Evolutionary conservation across 92 coral and sea anemone species (phyloP).

Genomic region (Epizoanthus stellaris): DNA sequence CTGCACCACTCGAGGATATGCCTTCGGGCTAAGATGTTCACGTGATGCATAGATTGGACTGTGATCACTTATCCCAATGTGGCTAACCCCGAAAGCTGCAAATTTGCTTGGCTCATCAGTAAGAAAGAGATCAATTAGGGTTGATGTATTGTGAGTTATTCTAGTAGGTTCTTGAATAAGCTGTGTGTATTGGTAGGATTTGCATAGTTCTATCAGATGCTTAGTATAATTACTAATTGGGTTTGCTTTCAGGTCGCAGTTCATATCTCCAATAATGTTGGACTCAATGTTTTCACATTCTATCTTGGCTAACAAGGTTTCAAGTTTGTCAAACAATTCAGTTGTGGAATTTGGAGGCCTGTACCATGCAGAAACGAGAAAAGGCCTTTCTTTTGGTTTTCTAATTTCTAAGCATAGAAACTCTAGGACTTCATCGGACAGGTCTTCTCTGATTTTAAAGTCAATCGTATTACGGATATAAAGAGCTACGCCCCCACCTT

Average conservation of each 20-base stretch:
- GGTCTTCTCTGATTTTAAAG: conserved; percentile 7
- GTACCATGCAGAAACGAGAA: not conserved
- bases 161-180: conserved; percentile 48
- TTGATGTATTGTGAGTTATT: conserved; percentile 32
- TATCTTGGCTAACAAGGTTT: conserved; percentile 36
- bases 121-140: conserved; percentile 50
- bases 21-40: conserved; percentile 20
- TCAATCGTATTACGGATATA: not conserved
- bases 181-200: conserved; percentile 42
- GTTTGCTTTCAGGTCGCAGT: conserved; percentile 37
- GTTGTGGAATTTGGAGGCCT: not conserved
- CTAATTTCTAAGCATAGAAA: conserved; percentile 1
- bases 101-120: conserved; percentile 50
- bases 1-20: conserved; percentile 34
- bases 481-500: conserved; percentile 8
- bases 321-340: conserved; percentile 31
- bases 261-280: conserved; percentile 47
- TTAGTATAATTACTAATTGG: conserved; percentile 44
- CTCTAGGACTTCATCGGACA: conserved; percentile 1
- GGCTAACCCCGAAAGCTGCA: conserved; percentile 30
- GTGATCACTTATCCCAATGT: conserved; percentile 46
- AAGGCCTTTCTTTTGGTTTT: conserved; percentile 2
- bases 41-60: conserved; percentile 37
- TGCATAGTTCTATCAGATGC: conserved; percentile 49
- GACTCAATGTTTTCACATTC: conserved; percentile 52